Conservation (phyloP, 2,113 vertebrate species). For the Vireo altiloquus region DNA sequence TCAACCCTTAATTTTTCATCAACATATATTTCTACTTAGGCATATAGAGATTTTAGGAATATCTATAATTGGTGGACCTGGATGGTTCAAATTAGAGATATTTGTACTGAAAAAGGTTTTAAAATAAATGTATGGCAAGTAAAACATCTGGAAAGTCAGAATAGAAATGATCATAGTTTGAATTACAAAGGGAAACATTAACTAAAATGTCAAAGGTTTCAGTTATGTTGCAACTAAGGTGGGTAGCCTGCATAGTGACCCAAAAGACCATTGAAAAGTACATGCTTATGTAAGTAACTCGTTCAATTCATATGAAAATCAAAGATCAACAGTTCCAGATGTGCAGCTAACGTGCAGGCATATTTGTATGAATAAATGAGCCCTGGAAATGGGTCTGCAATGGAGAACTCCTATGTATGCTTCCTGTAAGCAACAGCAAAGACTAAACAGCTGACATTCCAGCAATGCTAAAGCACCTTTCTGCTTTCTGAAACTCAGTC, state of each 20-base stretch:
- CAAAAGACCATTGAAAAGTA: background rate
- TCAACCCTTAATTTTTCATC: background rate
- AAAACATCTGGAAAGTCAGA: conserved; percentile 32
- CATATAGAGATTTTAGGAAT: background rate
- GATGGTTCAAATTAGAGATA: background rate
- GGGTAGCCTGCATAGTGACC: background rate
- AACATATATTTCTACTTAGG: background rate
- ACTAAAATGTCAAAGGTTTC: background rate
- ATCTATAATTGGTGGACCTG: background rate
- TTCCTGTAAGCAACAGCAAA: background rate
- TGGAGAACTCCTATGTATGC: background rate
- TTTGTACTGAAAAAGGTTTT: background rate
- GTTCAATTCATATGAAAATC: background rate
- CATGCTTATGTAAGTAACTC: background rate
- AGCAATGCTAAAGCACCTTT: background rate
- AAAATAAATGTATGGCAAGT: background rate
- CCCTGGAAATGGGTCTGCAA: background rate
- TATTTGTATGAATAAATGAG: background rate
- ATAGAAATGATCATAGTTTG: background rate
- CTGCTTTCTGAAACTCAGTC: background rate
- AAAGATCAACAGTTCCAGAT: background rate
- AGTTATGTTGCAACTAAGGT: background rate
- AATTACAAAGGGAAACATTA: conserved; percentile 2
- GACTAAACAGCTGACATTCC: background rate
- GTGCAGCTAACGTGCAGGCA: background rate